A percentile compares a stretch with the other conserved stretches of the same genome.
Evolutionary conservation across 2,797 vertebrate genomes (phyloP).

Genomic region (Antrozous pallidus): DNA sequence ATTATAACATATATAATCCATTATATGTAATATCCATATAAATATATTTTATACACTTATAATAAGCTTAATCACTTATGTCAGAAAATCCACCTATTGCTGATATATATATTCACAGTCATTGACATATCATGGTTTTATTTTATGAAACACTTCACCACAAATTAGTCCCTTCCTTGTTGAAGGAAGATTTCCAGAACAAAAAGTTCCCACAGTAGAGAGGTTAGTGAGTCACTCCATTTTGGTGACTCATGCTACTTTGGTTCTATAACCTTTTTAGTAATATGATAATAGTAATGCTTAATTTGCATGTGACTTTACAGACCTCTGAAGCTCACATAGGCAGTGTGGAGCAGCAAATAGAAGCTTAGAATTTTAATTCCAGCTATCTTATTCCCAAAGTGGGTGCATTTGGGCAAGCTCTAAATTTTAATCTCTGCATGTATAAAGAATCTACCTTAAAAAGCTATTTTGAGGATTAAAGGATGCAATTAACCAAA

Average conservation of each 20-base stretch:
- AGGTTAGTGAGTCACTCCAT: slow-evolving; percentile 54
- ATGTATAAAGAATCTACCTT: neutral
- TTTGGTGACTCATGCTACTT: slow-evolving; percentile 64
- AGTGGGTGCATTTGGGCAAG: neutral
- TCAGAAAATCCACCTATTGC: slow-evolving; percentile 6
- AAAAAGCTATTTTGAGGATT: neutral
- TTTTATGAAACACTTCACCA: slow-evolving; percentile 70
- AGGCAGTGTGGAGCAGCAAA: neutral
- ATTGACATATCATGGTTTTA: slow-evolving; percentile 57
- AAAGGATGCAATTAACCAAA: slow-evolving; percentile 31
- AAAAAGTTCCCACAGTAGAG: slow-evolving; percentile 62
- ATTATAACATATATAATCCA: neutral
- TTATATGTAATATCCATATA: neutral
- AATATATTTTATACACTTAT: neutral
- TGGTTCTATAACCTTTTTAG: slow-evolving; percentile 63
- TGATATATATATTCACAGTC: neutral
- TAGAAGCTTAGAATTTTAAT: neutral
- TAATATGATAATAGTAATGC: slow-evolving; percentile 59
- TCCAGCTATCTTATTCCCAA: neutral
- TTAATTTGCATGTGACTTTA: slow-evolving; percentile 39
- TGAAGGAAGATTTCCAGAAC: slow-evolving; percentile 55
- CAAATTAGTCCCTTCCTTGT: slow-evolving; percentile 58
- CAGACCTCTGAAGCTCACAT: neutral
- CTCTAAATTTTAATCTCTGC: neutral
- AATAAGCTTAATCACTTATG: slow-evolving; percentile 9